Base-by-base conservation (phyloP, 2,888 invertebrate genomes). In the Athalia circularis region DNA sequence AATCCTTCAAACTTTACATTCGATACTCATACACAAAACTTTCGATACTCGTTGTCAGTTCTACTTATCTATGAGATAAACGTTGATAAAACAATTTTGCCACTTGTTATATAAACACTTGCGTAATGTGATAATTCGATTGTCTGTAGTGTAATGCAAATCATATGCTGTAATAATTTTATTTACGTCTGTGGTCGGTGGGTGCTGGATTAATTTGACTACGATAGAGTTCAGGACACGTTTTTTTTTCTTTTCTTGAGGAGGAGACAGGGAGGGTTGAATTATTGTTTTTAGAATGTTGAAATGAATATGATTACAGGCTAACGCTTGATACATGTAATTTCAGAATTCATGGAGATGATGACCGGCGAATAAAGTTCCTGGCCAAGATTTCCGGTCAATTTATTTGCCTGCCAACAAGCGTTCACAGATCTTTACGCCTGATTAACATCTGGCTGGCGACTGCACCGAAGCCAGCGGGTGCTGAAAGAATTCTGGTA, bases 271-370 rank as follows among this genome's bases (percentile, higher is more conserved):
- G 29, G 29, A 29, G 29, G 29, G 29, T 29, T 29, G 29, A 29
- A 5, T 45, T 47, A 15, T 59, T 6, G 54, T 54, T 13, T 72
- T 13, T 45, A 8, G 29, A 48, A 54, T 13, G 59, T 59, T 45
- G 45, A 15, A 65, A 75, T 79, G 50, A 70, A 72, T 61, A 65
- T 48, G 29, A 43, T 8, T 13, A 70, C 7, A 48, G 59, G 29
- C 11, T 68, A 54, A 78, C 45, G 59, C 15, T 75, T 62, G 62
- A 72, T 81, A 79, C 84, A 77, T 82, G 82, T 86, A 85, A 81
- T 80, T 92, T 78, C 92, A 96, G 96, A 97, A 92, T 97, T 97
- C 92, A 97, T 97, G 96, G 96, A 97, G 92, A 96, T 97, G 96
- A 97, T 96, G 96, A 96, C 96, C 88, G 96, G 96, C 87, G 96